Base-by-base conservation (phyloP, 35 echinoderm and acorn worm species). In the Acanthaster planci region DNA sequence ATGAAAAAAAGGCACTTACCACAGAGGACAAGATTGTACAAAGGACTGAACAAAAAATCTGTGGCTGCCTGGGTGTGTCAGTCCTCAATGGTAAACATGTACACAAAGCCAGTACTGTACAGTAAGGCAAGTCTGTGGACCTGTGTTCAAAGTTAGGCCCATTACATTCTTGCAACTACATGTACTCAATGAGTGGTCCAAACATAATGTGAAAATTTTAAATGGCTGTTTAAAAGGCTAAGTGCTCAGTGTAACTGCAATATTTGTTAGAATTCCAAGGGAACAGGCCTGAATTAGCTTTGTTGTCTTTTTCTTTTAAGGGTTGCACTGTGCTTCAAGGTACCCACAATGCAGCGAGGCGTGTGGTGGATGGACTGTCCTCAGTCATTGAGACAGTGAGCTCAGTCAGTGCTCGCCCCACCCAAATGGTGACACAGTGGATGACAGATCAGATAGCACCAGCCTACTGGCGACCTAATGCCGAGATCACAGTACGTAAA, bases 391-490 rank as follows among this genome's bases (percentile, higher is more conserved):
- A 89, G 77, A 81, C 90, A 21, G 92, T 99, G 18, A 85, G 87
- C 14, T 87, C 79, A 39, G 96, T 99, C 27, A 85, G 96, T 81
- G 89, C 92, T 32, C 93, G 91, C 83, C 96, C 96, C 15, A 94
- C 96, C 16, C 93, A 88, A 53, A 90, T 99, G 85, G 88, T 99
- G 81, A 89, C 88, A 10, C 92, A 99, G 32, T 99, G 96, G 96
- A 99, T 99, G 92, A 91, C 92, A 21, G 96, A 99, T 36, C 91
- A 94, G 84, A 99, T 99, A 38, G 96, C 96, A 35, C 96, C 96
- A 53, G 60, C 89, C 9, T 99, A 99, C 86, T 99, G 96, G 96
- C 88, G 80, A 72, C 92, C 96, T 81, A 99, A 99, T 78, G 81
- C 89, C 6, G 80, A 94, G 52, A 99, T 99, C 27, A 75, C 78